These are phyloP conservation scores for Cepaea nemoralis DNA, from an alignment of 1,140 invertebrate species.

Conservation along the genomic window DNA sequence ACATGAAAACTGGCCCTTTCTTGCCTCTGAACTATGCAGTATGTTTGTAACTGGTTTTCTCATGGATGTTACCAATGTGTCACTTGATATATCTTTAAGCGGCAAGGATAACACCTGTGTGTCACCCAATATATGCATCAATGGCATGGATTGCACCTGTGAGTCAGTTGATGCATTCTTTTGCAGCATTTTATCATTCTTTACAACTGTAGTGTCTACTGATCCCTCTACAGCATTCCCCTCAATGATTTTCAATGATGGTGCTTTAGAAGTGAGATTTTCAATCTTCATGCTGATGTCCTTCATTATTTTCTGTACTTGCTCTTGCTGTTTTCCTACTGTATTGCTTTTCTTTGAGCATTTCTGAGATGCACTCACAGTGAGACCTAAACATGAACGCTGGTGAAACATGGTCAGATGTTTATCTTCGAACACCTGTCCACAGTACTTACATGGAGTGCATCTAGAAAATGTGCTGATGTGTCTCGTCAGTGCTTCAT, in stretches of 20 bases:
- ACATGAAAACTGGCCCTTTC: conserved; percentile 5
- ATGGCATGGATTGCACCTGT: no score
- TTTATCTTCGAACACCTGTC: conserved; percentile 34
- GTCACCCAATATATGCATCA: no score
- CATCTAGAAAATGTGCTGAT: conserved; percentile 25
- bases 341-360: neutral
- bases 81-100: neutral
- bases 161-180: no score
- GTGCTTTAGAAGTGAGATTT: neutral
- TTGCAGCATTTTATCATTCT: no score
- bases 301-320: conserved; percentile 29
- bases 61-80: neutral
- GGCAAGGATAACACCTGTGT: no score
- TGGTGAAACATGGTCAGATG: conserved; percentile 27
- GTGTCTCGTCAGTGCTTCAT: conserved; percentile 28
- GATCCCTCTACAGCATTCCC: no score
- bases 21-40: neutral
- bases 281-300: conserved; percentile 22
- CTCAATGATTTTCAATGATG: neutral
- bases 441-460: conserved; percentile 34
- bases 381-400: conserved; percentile 20
- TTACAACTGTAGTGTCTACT: no score
- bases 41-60: neutral
- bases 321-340: conserved; percentile 24
- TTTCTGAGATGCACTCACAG: neutral